phyloP scores from a whole-genome alignment of 2,888 invertebrate genomes.

The Spodoptera picta region DNA sequence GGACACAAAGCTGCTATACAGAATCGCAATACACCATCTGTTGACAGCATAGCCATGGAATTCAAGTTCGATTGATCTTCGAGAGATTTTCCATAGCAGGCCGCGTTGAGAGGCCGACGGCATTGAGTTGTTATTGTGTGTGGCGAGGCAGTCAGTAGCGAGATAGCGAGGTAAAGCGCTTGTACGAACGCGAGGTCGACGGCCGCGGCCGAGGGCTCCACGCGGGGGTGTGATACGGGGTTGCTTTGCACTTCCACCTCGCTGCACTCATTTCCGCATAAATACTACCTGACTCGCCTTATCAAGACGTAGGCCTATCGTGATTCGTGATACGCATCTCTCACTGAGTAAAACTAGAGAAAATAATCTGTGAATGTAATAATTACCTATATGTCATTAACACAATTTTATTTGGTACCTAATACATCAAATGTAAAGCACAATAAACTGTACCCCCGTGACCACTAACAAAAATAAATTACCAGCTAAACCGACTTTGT shows the following conservation, averaged over 20 bases:
- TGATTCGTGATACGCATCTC: slow-evolving; percentile 16
- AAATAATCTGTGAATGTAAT: not conserved
- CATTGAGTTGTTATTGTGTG: slow-evolving; percentile 60
- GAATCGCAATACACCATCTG: slow-evolving; percentile 34
- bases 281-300: slow-evolving; percentile 76
- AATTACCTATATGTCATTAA: not conserved
- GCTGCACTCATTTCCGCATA: slow-evolving; percentile 87
- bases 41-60: slow-evolving; percentile 49
- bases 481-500: slow-evolving; percentile 52
- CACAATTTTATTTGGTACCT: too few relatives aligned
- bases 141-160: slow-evolving; percentile 43
- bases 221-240: slow-evolving; percentile 74
- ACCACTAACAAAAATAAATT: slow-evolving; percentile 55
- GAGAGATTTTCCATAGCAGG: slow-evolving; percentile 61
- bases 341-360: not conserved
- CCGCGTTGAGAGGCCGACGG: slow-evolving; percentile 55
- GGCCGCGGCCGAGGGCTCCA: slow-evolving; percentile 75
- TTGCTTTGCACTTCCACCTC: slow-evolving; percentile 86
- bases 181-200: slow-evolving; percentile 78
- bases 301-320: slow-evolving; percentile 75
- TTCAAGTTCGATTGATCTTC: slow-evolving; percentile 64
- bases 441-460: slow-evolving; percentile 30
- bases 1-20: slow-evolving; percentile 6
- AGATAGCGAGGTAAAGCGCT: slow-evolving; percentile 57
- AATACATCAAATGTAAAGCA: not conserved